Evolutionary conservation across 1,140 invertebrate species (phyloP).

Genomic region (Zaprionus gabonicus): DNA sequence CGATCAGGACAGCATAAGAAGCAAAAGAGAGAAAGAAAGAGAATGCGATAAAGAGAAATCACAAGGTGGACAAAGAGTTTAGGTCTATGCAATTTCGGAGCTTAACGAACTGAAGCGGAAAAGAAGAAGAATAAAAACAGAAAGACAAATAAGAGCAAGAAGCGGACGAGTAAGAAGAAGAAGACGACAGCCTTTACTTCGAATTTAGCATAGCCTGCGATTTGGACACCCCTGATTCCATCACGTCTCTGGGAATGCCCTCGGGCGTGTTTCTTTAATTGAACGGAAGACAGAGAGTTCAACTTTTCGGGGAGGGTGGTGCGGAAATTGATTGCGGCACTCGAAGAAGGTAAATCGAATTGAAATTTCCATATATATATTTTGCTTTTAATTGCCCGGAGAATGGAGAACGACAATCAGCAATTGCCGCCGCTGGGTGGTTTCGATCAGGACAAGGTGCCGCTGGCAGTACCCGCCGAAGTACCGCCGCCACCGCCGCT

Average conservation of each 20-base stretch:
- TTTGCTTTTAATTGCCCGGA: too few relatives aligned
- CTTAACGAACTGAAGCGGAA: not conserved
- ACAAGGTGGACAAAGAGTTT: not conserved
- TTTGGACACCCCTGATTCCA: not conserved
- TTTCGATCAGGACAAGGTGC: conserved; percentile 11
- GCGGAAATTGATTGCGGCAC: conserved; percentile 44
- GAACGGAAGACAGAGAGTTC: conserved; percentile 6
- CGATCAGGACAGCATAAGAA: not conserved
- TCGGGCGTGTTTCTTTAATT: conserved; percentile 38
- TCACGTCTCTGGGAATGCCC: not conserved
- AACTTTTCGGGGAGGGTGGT: too few relatives aligned
- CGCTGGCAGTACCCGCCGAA: not conserved
- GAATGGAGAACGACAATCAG: not conserved
- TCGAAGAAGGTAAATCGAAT: conserved; percentile 29
- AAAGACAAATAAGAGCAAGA: not conserved
- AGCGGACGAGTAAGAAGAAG: not conserved
- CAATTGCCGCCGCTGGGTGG: not conserved
- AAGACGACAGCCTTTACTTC: not conserved
- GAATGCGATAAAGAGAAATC: not conserved
- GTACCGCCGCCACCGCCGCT: not conserved
- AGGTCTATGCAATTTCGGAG: not conserved
- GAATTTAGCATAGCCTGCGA: not conserved
- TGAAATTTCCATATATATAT: not conserved
- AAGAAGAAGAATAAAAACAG: not conserved
- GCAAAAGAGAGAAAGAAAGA: not conserved